Percentiles rank a stretch among this genome's conserved stretches.
phyloP scores from a whole-genome alignment of 2,797 vertebrate genomes.

The Chelidonichthys spinosus region DNA sequence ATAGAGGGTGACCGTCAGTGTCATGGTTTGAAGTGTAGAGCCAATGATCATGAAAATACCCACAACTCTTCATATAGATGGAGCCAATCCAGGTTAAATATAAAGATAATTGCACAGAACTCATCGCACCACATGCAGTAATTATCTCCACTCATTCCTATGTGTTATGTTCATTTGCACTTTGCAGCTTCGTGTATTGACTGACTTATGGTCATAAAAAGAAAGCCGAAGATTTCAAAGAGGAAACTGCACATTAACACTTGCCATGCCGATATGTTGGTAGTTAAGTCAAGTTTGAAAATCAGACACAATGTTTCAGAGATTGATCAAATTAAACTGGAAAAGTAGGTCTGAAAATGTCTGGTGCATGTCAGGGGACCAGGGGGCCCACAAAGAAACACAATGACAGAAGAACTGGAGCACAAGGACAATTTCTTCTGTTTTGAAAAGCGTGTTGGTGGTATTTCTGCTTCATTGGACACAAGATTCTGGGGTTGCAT shows the following conservation, averaged over 20 bases:
- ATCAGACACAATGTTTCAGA: conserved; percentile 28
- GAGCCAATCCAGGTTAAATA: conserved; percentile 19
- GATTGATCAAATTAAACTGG: conserved; percentile 41
- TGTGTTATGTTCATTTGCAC: conserved; percentile 20
- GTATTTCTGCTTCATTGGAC: conserved; percentile 29
- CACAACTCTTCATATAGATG: not conserved
- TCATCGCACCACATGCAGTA: not conserved
- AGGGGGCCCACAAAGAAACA: conserved; percentile 15
- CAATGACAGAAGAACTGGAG: conserved; percentile 7
- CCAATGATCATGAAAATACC: not conserved
- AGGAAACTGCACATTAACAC: conserved; percentile 22
- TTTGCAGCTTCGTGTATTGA: conserved; percentile 1
- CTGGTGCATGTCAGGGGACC: not conserved
- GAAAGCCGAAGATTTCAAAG: conserved; percentile 21
- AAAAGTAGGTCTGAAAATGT: conserved; percentile 28
- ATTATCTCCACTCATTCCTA: not conserved
- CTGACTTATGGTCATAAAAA: conserved; percentile 13
- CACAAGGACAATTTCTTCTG: conserved; percentile 18
- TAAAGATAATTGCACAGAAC: conserved; percentile 21
- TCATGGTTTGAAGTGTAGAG: too few species aligned
- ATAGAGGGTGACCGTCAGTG: too few species aligned
- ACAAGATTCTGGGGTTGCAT: conserved; percentile 2
- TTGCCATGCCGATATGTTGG: conserved; percentile 17
- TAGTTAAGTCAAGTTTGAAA: conserved; percentile 29
- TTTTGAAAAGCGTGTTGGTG: conserved; percentile 22